These are phyloP conservation scores for Podarcis cretensis DNA, from an alignment of 2,113 vertebrate genomes.

Conservation along the genomic window DNA sequence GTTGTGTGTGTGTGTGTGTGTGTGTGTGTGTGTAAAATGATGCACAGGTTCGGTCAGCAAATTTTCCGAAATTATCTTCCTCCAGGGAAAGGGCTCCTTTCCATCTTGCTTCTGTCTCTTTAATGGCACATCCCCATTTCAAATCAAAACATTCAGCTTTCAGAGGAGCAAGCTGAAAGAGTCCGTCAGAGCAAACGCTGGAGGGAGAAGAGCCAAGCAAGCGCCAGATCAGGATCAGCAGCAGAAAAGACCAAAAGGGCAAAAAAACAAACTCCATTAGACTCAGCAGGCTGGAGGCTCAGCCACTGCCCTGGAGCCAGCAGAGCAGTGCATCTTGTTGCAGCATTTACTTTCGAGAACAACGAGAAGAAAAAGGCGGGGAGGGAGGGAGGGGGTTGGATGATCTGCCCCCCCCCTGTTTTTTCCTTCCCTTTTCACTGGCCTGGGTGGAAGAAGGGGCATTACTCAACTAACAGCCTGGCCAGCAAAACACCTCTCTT, in stretches of 20 bases:
- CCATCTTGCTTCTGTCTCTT: not conserved
- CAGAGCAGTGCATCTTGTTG: not conserved
- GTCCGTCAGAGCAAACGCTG: not conserved
- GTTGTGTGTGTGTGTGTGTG: no score
- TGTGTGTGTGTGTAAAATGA: no score
- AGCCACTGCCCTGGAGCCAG: not conserved
- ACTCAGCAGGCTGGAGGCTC: not conserved
- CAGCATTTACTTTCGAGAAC: not conserved
- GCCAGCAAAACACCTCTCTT: not conserved
- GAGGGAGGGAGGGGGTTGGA: not conserved
- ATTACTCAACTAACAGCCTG: not conserved
- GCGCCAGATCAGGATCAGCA: not conserved
- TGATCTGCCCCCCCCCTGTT: not conserved
- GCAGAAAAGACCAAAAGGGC: constrained; percentile 4
- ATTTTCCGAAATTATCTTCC: not conserved
- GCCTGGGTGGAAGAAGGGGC: not conserved
- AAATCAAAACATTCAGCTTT: not conserved
- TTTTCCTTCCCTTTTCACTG: not conserved
- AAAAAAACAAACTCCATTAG: not conserved
- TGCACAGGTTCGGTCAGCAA: no score
- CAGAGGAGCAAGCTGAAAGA: constrained; percentile 1
- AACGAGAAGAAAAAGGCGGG: not conserved
- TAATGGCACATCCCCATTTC: not conserved
- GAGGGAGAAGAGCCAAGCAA: not conserved
- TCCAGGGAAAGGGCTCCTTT: not conserved